Conservation (phyloP, 2,888 invertebrate genomes). For the Epistrophe eligans region DNA sequence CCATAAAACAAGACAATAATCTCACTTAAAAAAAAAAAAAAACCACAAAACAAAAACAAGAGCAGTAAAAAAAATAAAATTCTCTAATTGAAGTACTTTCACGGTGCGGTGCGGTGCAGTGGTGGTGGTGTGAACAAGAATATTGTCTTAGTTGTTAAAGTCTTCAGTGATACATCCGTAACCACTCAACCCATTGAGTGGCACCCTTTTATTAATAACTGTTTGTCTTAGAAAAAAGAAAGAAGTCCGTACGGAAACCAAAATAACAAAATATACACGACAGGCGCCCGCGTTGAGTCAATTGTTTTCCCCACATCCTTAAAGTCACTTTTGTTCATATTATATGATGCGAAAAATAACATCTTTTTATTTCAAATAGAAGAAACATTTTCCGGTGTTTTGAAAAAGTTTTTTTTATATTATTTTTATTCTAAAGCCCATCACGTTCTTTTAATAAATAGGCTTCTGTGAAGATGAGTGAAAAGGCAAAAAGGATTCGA, state of each 20-base stretch:
- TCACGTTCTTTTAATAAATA: background rate
- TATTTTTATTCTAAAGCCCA: background rate
- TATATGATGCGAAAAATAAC: conserved; percentile 38
- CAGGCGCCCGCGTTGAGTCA: conserved; percentile 40
- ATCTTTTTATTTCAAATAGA: conserved; percentile 45
- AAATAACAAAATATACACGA: conserved; percentile 39
- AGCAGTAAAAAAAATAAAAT: background rate
- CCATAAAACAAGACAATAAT: conserved; percentile 28
- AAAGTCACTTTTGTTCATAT: conserved; percentile 11
- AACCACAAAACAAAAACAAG: background rate
- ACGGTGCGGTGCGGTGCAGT: too few species aligned
- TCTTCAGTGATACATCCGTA: conserved; percentile 46
- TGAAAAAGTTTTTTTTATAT: background rate
- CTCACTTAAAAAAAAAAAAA: conserved; percentile 2
- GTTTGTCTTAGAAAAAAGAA: conserved; percentile 3
- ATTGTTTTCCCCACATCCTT: conserved; percentile 46
- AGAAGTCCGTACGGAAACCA: conserved; percentile 26
- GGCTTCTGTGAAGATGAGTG: background rate
- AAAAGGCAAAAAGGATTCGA: conserved; percentile 36
- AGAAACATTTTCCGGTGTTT: conserved; percentile 17
- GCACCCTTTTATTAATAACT: conserved; percentile 14
- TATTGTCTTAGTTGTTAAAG: conserved; percentile 11
- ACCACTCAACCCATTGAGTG: conserved; percentile 49
- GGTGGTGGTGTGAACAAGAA: background rate
- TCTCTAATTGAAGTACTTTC: conserved; percentile 37